phyloP scores from a whole-genome alignment of 2,888 invertebrate genomes.

The Phrixothrix hirtus region DNA sequence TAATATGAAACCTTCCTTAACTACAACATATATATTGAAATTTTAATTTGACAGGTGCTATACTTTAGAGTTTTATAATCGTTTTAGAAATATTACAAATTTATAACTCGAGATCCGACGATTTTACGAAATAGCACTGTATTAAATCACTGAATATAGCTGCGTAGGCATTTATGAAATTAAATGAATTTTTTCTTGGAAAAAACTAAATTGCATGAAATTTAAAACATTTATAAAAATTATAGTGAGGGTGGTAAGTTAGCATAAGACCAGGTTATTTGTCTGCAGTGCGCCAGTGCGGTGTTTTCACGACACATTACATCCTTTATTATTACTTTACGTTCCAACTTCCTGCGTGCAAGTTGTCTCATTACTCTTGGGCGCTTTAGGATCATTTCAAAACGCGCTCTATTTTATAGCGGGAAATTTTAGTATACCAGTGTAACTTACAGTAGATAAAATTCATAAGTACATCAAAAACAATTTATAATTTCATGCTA shows the following conservation, averaged over 20 bases:
- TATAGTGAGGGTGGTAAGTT: slow-evolving; percentile 10
- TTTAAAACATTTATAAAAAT: slow-evolving; percentile 5
- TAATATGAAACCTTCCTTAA: slow-evolving; percentile 3
- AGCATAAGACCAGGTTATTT: slow-evolving; percentile 18
- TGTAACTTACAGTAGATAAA: too few species aligned
- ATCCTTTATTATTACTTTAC: slow-evolving; percentile 21
- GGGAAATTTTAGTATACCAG: too few species aligned
- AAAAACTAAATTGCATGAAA: background rate
- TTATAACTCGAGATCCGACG: too few species aligned
- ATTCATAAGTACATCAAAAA: too few species aligned
- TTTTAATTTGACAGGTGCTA: background rate
- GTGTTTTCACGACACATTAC: slow-evolving; percentile 20
- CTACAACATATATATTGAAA: background rate
- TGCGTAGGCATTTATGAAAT: too few species aligned
- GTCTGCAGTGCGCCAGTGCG: slow-evolving; percentile 27
- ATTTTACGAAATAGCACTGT: too few species aligned
- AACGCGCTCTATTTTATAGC: too few species aligned
- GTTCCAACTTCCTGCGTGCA: slow-evolving; percentile 10
- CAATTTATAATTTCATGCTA: too few species aligned
- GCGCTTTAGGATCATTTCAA: background rate
- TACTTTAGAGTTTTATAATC: too few species aligned
- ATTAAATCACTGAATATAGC: too few species aligned
- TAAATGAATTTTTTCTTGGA: too few species aligned
- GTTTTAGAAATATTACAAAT: too few species aligned
- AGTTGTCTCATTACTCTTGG: background rate